These are phyloP conservation scores for Artemia sinica DNA, from an alignment of 2,888 invertebrate species.

Conservation along the genomic window DNA sequence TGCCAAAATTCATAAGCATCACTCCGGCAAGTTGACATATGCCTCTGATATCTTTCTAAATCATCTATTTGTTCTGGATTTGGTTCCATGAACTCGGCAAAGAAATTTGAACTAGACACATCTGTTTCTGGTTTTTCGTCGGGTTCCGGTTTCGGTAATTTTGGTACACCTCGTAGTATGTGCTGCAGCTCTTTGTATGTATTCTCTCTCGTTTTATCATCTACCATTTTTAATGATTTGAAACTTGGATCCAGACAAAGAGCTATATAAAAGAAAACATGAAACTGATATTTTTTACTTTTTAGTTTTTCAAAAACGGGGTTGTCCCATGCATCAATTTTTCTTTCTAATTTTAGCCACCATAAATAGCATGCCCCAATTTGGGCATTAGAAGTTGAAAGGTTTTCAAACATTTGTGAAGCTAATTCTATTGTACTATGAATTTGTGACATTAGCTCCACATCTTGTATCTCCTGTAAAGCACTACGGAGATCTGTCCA, in stretches of 20 bases:
- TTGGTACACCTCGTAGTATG: not conserved
- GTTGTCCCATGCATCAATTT: not conserved
- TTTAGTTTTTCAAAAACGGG: not conserved
- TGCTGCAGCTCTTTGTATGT: not conserved
- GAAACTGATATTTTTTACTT: not conserved
- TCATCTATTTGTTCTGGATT: slow-evolving; percentile 1
- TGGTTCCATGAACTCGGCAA: slow-evolving; percentile 2
- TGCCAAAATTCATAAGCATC: slow-evolving; percentile 4
- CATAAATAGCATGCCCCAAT: not conserved
- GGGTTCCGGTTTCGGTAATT: not conserved
- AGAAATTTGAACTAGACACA: not conserved
- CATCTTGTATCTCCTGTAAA: not conserved
- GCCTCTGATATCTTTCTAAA: not conserved
- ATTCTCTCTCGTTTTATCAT: not conserved
- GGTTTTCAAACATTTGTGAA: not conserved
- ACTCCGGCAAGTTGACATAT: slow-evolving; percentile 3
- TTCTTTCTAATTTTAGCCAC: slow-evolving; percentile 4
- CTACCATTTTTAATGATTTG: not conserved
- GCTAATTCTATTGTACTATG: not conserved
- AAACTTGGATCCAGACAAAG: not conserved
- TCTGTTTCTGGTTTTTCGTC: not conserved
- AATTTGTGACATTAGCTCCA: not conserved
- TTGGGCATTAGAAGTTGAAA: not conserved
- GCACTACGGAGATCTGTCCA: not conserved
- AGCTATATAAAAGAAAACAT: not conserved